These are phyloP conservation scores for Colaptes auratus DNA, from an alignment of 2,113 vertebrate genomes.

Conservation along the genomic window DNA sequence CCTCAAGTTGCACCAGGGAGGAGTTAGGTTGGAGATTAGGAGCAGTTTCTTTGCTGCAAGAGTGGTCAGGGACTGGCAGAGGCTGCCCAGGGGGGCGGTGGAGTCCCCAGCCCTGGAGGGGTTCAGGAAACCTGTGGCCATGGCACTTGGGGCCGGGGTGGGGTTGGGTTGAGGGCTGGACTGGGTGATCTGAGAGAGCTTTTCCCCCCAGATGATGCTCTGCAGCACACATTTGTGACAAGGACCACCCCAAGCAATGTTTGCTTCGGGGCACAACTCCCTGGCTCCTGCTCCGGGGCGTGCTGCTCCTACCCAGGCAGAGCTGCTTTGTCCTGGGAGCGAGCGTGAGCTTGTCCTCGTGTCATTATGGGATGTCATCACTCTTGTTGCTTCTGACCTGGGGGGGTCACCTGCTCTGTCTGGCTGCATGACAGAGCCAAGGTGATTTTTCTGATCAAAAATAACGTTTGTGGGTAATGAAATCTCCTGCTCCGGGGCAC, in stretches of 20 bases:
- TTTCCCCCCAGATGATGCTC: no score
- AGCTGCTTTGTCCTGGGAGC: background rate
- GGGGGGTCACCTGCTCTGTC: background rate
- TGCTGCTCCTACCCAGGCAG: background rate
- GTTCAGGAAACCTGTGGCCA: no score
- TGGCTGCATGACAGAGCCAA: background rate
- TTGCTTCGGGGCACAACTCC: background rate
- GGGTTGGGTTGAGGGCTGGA: no score
- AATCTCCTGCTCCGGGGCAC: slow-evolving; percentile 30
- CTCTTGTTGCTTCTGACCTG: background rate
- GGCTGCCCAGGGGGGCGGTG: no score
- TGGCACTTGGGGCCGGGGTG: no score
- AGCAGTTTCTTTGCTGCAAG: no score
- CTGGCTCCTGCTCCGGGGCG: background rate
- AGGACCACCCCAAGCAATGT: fast-evolving
- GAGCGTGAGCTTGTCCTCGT: background rate
- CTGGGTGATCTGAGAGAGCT: no score
- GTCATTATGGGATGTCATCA: background rate
- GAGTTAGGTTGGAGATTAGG: no score
- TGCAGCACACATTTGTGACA: background rate
- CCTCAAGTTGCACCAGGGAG: no score
- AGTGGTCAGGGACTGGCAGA: no score
- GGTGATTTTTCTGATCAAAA: slow-evolving; percentile 53
- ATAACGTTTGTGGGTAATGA: slow-evolving; percentile 63
- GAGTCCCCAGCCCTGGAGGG: no score